Evolutionary conservation across 2,113 vertebrate species (phyloP).

Genomic region (Canis aureus): DNA sequence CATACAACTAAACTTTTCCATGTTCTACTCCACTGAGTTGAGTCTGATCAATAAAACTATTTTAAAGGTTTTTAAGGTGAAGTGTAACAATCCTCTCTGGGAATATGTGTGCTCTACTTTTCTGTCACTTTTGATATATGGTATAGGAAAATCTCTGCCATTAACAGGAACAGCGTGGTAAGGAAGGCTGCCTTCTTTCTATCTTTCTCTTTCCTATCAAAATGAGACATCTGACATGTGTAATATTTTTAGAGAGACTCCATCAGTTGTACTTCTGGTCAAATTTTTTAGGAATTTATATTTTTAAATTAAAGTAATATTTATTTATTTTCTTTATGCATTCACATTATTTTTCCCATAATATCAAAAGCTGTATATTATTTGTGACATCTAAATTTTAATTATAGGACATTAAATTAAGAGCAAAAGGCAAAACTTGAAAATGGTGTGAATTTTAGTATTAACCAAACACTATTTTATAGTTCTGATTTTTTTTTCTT

Average conservation of each 20-base stretch:
- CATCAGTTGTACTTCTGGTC: not conserved
- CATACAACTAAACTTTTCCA: not conserved
- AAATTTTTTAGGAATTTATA: not conserved
- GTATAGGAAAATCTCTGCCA: not conserved
- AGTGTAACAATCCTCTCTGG: not conserved
- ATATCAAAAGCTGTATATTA: not conserved
- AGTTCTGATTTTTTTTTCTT: not conserved
- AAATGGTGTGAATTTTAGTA: not conserved
- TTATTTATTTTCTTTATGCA: not conserved
- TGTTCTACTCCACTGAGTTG: not conserved
- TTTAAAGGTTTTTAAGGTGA: constrained; percentile 43
- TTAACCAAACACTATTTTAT: not conserved
- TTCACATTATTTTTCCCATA: not conserved
- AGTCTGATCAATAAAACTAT: constrained; percentile 52
- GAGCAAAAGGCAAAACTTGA: not conserved
- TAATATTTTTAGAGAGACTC: not conserved
- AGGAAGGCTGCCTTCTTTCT: not conserved
- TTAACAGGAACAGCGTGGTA: not conserved
- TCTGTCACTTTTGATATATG: constrained; percentile 28
- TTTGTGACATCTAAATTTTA: not conserved
- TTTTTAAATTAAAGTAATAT: not conserved
- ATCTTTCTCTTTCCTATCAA: not conserved
- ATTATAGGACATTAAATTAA: not conserved
- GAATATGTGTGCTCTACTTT: not conserved
- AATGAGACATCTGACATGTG: not conserved